Percentiles rank a stretch among this genome's conserved stretches.
Conservation (phyloP, 92 coral and sea anemone species). For the Epizoanthus illoricatus region DNA sequence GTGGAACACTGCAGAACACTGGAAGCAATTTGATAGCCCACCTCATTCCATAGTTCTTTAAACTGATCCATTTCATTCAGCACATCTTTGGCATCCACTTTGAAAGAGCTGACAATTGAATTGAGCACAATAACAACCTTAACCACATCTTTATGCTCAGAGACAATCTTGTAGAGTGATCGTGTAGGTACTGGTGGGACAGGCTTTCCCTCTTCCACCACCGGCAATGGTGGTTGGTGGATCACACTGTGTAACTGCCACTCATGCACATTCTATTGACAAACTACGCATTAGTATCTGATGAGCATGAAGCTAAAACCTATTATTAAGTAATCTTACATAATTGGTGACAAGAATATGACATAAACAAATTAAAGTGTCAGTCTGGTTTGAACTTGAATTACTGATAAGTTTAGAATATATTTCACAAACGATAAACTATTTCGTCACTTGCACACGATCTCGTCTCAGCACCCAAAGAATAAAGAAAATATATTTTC, state of each 20-base stretch:
- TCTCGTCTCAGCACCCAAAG: no score
- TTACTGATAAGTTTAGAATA: no score
- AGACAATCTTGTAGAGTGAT: slow-evolving; percentile 89
- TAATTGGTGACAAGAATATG: no score
- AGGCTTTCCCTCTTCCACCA: slow-evolving; percentile 98
- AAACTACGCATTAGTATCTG: neutral
- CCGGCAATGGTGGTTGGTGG: slow-evolving; percentile 93
- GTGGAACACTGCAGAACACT: no score
- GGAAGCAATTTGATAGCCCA: slow-evolving; percentile 4
- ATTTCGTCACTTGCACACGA: no score
- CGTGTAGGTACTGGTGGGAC: slow-evolving; percentile 88
- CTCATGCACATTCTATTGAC: slow-evolving; percentile 74
- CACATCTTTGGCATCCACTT: slow-evolving; percentile 88
- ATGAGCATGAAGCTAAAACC: neutral
- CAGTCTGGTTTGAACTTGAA: no score
- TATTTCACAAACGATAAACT: no score
- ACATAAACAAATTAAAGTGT: no score
- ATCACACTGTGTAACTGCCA: slow-evolving; percentile 90
- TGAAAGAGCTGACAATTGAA: slow-evolving; percentile 93
- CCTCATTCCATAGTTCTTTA: slow-evolving; percentile 97
- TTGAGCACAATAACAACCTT: slow-evolving; percentile 90
- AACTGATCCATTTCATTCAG: slow-evolving; percentile 90
- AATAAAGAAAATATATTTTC: no score
- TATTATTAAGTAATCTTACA: no score
- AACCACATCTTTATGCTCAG: slow-evolving; percentile 95